Percentiles rank a stretch among this genome's conserved stretches.
Evolutionary conservation across 1,140 invertebrate genomes (phyloP).

Genomic region (Aphelenchoides avenae): DNA sequence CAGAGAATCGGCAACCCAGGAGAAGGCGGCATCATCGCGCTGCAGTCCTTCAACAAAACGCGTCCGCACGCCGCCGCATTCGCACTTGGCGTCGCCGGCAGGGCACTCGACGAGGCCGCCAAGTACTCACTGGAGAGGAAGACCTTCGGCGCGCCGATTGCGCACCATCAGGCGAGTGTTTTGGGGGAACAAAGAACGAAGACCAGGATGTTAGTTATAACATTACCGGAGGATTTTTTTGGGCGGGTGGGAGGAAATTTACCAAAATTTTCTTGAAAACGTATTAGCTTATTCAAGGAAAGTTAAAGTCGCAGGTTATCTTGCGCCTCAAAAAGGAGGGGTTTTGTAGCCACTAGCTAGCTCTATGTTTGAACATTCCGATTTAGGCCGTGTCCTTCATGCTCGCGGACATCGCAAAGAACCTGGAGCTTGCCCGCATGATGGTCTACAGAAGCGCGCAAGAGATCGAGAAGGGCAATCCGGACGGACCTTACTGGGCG

Average conservation of each 20-base stretch:
- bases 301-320: too few relatives aligned
- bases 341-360: too few relatives aligned
- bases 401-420: conserved; percentile 86
- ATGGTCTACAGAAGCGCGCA: conserved; percentile 80
- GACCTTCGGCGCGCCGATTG: conserved; percentile 81
- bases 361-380: too few relatives aligned
- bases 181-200: too few relatives aligned
- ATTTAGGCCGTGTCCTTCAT: conserved; percentile 83
- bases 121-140: conserved; percentile 89
- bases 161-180: conserved; percentile 52
- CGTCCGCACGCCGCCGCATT: conserved; percentile 67
- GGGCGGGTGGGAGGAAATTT: too few relatives aligned
- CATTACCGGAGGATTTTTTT: not conserved
- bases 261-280: too few relatives aligned
- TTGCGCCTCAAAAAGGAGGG: too few relatives aligned
- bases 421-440: conserved; percentile 78
- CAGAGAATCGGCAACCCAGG: conserved; percentile 46
- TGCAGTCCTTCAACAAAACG: conserved; percentile 36
- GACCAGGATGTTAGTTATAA: too few relatives aligned
- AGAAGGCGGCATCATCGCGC: conserved; percentile 33
- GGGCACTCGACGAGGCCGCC: conserved; percentile 83
- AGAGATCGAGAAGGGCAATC: conserved; percentile 76
- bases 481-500: conserved; percentile 70
- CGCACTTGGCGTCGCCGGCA: conserved; percentile 79
- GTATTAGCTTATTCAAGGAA: too few relatives aligned